phyloP scores from a whole-genome alignment of 1,140 invertebrate species.

The Drosophila funebris region DNA sequence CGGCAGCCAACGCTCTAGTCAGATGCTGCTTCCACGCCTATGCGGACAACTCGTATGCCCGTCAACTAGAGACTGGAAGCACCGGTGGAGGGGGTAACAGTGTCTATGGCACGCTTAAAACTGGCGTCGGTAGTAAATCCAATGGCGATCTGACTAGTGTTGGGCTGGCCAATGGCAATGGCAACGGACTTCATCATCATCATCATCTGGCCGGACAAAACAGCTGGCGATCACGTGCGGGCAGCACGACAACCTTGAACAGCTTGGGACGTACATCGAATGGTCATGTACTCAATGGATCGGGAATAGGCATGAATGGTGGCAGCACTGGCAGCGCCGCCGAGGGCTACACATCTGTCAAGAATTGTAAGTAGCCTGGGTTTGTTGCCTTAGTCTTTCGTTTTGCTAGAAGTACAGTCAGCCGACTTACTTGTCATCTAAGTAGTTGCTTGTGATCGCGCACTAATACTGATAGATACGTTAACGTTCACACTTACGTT shows the following conservation, averaged over 20 bases:
- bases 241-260: slow-evolving; percentile 86
- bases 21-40: slow-evolving; percentile 97
- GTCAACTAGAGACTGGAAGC: slow-evolving; percentile 88
- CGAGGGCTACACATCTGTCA: slow-evolving; percentile 82
- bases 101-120: slow-evolving; percentile 82
- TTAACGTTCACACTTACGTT: not conserved
- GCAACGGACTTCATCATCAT: slow-evolving; percentile 37
- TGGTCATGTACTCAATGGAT: slow-evolving; percentile 69
- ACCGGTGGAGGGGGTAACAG: slow-evolving; percentile 64
- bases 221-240: slow-evolving; percentile 84
- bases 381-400: slow-evolving; percentile 62
- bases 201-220: slow-evolving; percentile 83
- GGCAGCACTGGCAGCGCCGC: slow-evolving; percentile 71
- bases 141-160: slow-evolving; percentile 73
- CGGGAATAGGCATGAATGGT: slow-evolving; percentile 64
- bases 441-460: slow-evolving; percentile 38
- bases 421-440: slow-evolving; percentile 29
- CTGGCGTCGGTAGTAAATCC: slow-evolving; percentile 84
- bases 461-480: slow-evolving; percentile 16
- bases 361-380: slow-evolving; percentile 81
- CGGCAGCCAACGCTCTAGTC: slow-evolving; percentile 96
- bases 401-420: slow-evolving; percentile 2
- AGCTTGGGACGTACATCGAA: slow-evolving; percentile 83
- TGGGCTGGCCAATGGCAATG: slow-evolving; percentile 62
- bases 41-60: slow-evolving; percentile 96